These are phyloP conservation scores for Galbula dea DNA, from an alignment of 2,113 vertebrate genomes.

Conservation along the genomic window DNA sequence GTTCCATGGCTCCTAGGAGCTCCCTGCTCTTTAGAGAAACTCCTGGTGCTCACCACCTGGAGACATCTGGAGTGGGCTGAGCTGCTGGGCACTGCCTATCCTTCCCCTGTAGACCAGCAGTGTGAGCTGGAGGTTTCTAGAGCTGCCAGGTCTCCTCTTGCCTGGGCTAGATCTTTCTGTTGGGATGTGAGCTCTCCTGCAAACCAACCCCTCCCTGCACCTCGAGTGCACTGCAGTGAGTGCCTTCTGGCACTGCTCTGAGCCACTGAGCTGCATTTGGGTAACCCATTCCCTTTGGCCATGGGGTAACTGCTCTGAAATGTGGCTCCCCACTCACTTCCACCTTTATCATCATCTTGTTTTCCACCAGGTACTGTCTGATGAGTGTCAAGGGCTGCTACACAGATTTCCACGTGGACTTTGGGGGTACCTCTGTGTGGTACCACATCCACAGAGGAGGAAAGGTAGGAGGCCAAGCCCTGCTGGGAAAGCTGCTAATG, in stretches of 20 bases:
- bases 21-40: accelerated
- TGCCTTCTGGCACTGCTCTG: neutral
- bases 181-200: neutral
- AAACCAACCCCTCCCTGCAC: neutral
- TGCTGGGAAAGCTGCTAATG: neutral
- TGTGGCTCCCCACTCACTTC: accelerated
- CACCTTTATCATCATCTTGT: neutral
- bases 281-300: neutral
- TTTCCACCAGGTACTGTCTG: slow-evolving; percentile 87
- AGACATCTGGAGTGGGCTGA: neutral
- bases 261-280: neutral
- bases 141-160: neutral
- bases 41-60: neutral
- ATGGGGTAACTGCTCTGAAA: neutral
- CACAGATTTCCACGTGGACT: slow-evolving; percentile 98
- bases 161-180: neutral
- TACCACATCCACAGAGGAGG: slow-evolving; percentile 95
- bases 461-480: slow-evolving; percentile 80
- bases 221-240: neutral
- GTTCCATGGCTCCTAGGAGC: neutral
- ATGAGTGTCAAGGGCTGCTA: slow-evolving; percentile 99
- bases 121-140: neutral
- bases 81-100: neutral
- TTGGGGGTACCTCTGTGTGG: slow-evolving; percentile 98
- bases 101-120: neutral